Base-by-base conservation (phyloP, 53 echinoderm and acorn worm species). In the Glandiceps talaboti region DNA sequence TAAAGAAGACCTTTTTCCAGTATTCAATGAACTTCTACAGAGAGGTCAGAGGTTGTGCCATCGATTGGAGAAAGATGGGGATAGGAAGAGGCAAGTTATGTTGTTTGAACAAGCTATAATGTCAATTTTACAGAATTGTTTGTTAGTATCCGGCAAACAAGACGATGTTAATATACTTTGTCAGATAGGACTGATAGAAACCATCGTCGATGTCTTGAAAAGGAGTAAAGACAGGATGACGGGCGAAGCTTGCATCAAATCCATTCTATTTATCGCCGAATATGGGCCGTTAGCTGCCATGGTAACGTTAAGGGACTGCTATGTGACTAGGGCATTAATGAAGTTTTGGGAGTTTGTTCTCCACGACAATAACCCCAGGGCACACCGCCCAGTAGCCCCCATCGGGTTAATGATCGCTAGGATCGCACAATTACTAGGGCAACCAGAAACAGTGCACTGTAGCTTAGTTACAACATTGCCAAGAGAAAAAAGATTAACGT, bases 311-410 rank as follows among this genome's bases (percentile, higher is more conserved):
- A 84, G 89, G 14, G 96, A 96, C 75, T 90, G 90, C 77, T 92
- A 92, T 74, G 96, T 96, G 29, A 96, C 92, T 90, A 87, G 89
- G 30, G 93, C 90, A 27, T 89, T 92, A 1, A 88, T 89, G 32
- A 86, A 87, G 29, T 87, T 93, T 20, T 96, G 96, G 96, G 89
- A 90, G 45, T 93, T 86, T 85, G 82, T 96, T 81, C 82, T 96
- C 31, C 81, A 85, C 33, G 81, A 84, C 1, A 84, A 92, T 81
- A 90, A 90, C 81, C 75, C 87, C 27, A 90, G 92, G 82, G 90
- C 96, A 73, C 92, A 90, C 75, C 88, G 89, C 88, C 96, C 90
- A 27, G 64, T 45, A 45, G 64, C 64, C 6, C 64, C 64, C 64
- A 87, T 96, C 30, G 96, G 92, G 27, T 90, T 90, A 31, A 86